Base-by-base conservation (phyloP, 1,140 invertebrate species). In the Drosophila tristis region DNA sequence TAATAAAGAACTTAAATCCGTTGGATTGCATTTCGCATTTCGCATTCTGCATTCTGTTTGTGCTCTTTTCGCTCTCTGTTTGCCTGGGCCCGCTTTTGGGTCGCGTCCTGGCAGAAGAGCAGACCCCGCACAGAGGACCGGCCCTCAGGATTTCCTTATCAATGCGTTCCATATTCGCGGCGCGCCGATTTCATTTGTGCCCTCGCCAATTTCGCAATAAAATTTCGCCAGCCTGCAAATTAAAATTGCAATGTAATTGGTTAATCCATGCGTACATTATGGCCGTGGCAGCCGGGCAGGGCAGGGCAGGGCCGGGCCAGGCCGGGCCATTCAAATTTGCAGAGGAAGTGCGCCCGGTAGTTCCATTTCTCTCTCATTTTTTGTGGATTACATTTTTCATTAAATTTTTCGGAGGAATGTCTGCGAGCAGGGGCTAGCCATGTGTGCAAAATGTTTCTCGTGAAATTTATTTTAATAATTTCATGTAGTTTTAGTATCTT, bases 1-100 rank as follows among this genome's bases (percentile, higher is more conserved):
- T 91, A 91, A 91, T 91, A 91, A 91, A 91, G 90, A 91, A 91
- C 85, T 91, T 91, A 91, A 91, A 87, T 91, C 90, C 86, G 78
- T 91, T 84, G 90, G 74, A 74, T 90, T 84, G 82, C 65, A 87
- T 78, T 87, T 70, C 64, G 76, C 67, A 89, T 42, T 74, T 70
- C 64, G 76, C 67, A 89, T 42, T 74, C 44, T 63, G 42, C 48
- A 44, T 48, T 79, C 61, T 67, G 57, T 79, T 64, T 55, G 43
- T 65, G 39, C 29, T 43, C 56, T 58, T 45, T 42, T 44, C 23
- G 42, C 42, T 60, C n/a, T 49, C 13, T 66, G 56, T 51, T 55
- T 54, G 56, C 16, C 31, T 65, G 51, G 51, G 26, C 59, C 44
- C 44, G 43, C 53, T 62, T 66, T 64, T 13, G 60, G 54, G 44